Evolutionary conservation across 2,888 invertebrate genomes (phyloP).

Genomic region (Cosmia trapezina): DNA sequence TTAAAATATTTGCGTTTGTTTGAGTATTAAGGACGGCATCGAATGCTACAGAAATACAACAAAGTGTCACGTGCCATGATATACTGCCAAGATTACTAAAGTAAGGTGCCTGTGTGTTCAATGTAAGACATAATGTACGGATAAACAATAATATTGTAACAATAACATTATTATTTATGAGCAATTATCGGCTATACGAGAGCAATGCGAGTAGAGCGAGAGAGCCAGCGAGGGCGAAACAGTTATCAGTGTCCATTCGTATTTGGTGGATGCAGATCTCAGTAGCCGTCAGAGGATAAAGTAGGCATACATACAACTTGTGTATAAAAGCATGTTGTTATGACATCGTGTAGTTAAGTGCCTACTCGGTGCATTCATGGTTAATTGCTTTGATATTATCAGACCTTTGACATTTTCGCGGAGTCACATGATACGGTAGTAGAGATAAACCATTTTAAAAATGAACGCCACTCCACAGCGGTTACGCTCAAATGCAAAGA

Average conservation of each 20-base stretch:
- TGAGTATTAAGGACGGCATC: slow-evolving; percentile 61
- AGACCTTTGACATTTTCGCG: slow-evolving; percentile 49
- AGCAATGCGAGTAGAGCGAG: slow-evolving; percentile 22
- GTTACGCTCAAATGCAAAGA: no score
- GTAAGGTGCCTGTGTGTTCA: slow-evolving; percentile 89
- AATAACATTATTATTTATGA: slow-evolving; percentile 52
- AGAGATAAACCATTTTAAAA: no score
- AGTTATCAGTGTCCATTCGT: slow-evolving; percentile 28
- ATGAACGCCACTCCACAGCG: no score
- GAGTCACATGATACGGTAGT: slow-evolving; percentile 26
- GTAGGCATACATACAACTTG: not conserved
- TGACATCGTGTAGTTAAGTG: slow-evolving; percentile 24
- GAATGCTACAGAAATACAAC: slow-evolving; percentile 68
- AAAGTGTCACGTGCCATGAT: slow-evolving; percentile 83
- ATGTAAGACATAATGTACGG: slow-evolving; percentile 75
- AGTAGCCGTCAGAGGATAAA: slow-evolving; percentile 13
- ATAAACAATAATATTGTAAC: slow-evolving; percentile 73
- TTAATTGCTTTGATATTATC: slow-evolving; percentile 50
- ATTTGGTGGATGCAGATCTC: slow-evolving; percentile 12
- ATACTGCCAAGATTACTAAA: slow-evolving; percentile 83
- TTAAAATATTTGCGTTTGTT: slow-evolving; percentile 56
- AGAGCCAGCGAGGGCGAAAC: slow-evolving; percentile 28
- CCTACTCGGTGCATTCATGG: slow-evolving; percentile 41
- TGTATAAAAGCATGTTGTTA: slow-evolving; percentile 4
- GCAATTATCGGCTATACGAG: slow-evolving; percentile 48